Percentiles rank a stretch among this genome's conserved stretches.
Evolutionary conservation across 2,113 vertebrate species (phyloP).

Genomic region (Colius striatus): DNA sequence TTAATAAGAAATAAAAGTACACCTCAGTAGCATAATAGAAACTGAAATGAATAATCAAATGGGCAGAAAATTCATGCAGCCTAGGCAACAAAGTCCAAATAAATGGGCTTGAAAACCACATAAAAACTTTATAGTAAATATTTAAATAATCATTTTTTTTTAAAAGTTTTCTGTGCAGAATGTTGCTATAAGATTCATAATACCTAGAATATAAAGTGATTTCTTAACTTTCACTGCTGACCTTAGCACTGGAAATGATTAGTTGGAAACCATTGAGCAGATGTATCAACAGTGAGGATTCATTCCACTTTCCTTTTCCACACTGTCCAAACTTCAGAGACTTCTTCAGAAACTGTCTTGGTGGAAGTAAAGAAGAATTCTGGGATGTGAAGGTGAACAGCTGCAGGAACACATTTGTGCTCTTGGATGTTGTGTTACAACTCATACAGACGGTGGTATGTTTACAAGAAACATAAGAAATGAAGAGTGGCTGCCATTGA

Average conservation of each 20-base stretch:
- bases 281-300: background rate
- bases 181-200: background rate
- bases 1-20: constrained; percentile 33
- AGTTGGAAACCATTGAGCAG: background rate
- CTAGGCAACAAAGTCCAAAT: background rate
- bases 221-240: background rate
- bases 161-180: background rate
- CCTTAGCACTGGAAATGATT: background rate
- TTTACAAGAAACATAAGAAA: background rate
- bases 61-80: background rate
- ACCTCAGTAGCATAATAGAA: constrained; percentile 22
- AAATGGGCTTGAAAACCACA: background rate
- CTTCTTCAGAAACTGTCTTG: background rate
- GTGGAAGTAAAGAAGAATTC: background rate
- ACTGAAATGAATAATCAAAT: constrained; percentile 27
- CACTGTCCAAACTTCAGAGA: background rate
- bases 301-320: background rate
- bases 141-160: background rate
- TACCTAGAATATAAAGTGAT: background rate
- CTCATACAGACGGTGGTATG: background rate
- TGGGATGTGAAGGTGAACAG: background rate
- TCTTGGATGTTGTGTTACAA: background rate
- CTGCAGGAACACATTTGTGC: background rate
- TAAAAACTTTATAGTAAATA: background rate
- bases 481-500: background rate